Evolutionary conservation across 1,140 invertebrate species (phyloP), one percentile per base, ranked within the genome.

Genomic region (Chrysomallon squamiferum): DNA sequence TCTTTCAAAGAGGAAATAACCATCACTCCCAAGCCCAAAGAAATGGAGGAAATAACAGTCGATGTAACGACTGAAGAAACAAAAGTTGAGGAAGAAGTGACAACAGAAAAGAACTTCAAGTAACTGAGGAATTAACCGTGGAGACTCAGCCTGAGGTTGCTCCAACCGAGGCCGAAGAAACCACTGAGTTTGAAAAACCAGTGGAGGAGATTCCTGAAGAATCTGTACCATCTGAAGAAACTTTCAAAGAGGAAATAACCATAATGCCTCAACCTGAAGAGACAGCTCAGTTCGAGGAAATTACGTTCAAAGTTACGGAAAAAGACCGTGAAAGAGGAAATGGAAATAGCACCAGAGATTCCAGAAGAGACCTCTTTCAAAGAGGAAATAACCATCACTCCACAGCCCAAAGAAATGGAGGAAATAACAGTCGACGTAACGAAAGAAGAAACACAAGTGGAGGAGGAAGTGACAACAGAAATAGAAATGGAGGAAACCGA

Each of bases 51-150:
- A 52, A 60, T 65, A n/a, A 50, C n/a, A 59, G 49, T 43, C 18
- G 43, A 63, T 33, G 57, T 49, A 54, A 18, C 13, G 35, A 18
- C 43, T n/a, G 59, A 62, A 43, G 25, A 61, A 29, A 15, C 32
- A 35, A 47, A 20, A 2, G 25, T 2, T 47, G 25, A 47, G 11
- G 45, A 47, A 20, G 45, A 47, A 47, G 45, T 20, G 15, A 47
- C n/a, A 18, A 5, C n/a, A n/a, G n/a, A 52, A 43, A 69, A 61
- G 65, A 66, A 32, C 52, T 70, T 47, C 32, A 63, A 15, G 59
- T 66, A 29, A 62, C 58, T 64, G 69, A 62, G 43, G 69, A 69
- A 33, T 43, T 65, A 11, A 62, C 49, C 13, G 30, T 67, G 64
- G 58, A 61, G 49, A 58, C 32, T 49, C 35, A 33, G 25, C 20